Base-by-base conservation (phyloP, 2,113 vertebrate species). In the Sturnira hondurensis region DNA sequence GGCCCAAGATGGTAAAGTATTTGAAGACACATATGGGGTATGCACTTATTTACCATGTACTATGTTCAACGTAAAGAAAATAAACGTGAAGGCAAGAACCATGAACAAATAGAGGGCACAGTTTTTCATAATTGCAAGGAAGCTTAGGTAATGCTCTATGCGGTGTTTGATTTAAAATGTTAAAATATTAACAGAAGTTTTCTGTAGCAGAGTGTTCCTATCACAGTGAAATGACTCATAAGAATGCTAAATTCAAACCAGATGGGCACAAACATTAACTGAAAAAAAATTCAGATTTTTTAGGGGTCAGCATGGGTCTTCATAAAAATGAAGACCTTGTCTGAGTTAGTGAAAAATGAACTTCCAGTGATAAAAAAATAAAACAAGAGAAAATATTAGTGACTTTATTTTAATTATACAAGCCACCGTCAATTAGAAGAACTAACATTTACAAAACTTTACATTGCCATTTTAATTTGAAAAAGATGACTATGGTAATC, bases 161-260 rank as follows among this genome's bases (percentile, higher is more conserved):
- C 71, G 45, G 85, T 94, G 94, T 97, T 98, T 98, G 98, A 98
- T 98, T 99, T 98, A 97, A 98, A 99, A 98, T 67, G 91, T 98
- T 98, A 98, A 98, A 98, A 98, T 98, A 98, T 98, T 98, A 98
- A 96, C 98, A 98, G 98, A 97, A 97, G 97, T 98, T 98, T 98
- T 98, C 98, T 98, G 96, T 96, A 98, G 98, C 97, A 95, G 94
- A 98, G 98, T 95, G 97, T 97, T 98, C 97, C 98, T 99, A 98
- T 99, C 98, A 98, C 98, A 98, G 98, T 98, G 98, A 98, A 99
- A 99, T 99, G 98, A 99, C 98, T 99, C 98, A 99, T 98, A 98
- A 98, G 98, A 98, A 99, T 98, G 97, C 95, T 98, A 98, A 99
- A 99, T 98, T 98, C 98, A 98, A 99, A 99, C 98, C 99, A 99